Conservation (phyloP, 2,888 invertebrate genomes). For the Chymomyza procnemis region DNA sequence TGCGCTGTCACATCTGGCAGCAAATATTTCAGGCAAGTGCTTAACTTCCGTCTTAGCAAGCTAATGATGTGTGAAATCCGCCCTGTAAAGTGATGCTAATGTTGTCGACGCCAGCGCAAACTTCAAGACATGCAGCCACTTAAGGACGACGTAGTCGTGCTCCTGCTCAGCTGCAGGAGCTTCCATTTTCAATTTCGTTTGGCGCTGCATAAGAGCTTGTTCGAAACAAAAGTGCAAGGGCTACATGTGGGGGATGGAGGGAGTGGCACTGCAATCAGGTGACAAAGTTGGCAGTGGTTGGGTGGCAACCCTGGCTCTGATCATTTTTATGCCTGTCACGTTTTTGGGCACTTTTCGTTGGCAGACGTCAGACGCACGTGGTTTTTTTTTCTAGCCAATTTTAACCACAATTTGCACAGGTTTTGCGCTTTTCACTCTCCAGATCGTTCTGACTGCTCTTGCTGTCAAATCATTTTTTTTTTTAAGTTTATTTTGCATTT, state of each 20-base stretch:
- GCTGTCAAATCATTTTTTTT: slow-evolving; percentile 41
- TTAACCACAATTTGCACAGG: not conserved
- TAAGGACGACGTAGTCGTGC: slow-evolving; percentile 27
- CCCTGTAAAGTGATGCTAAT: slow-evolving; percentile 40
- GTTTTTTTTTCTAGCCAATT: slow-evolving; percentile 39
- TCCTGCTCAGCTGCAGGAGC: not conserved
- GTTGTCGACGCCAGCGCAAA: slow-evolving; percentile 33
- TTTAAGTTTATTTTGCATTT: slow-evolving; percentile 10
- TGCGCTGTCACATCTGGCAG: slow-evolving; percentile 6
- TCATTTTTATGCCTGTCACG: slow-evolving; percentile 55
- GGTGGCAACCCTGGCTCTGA: slow-evolving; percentile 12
- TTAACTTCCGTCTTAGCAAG: slow-evolving; percentile 13
- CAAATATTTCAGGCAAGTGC: not conserved
- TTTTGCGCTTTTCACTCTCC: not conserved
- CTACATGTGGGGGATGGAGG: too few relatives aligned
- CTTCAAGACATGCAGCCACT: slow-evolving; percentile 40
- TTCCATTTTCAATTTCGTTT: slow-evolving; percentile 55
- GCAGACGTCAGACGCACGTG: slow-evolving; percentile 50
- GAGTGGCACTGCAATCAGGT: slow-evolving; percentile 41
- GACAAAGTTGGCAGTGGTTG: slow-evolving; percentile 6
- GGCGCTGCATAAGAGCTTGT: slow-evolving; percentile 33
- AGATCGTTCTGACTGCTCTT: slow-evolving; percentile 23
- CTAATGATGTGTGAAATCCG: slow-evolving; percentile 65
- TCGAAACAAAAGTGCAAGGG: slow-evolving; percentile 62
- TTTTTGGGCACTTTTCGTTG: slow-evolving; percentile 58